Conservation (phyloP, 2,113 vertebrate species). For the Bettongia penicillata region DNA sequence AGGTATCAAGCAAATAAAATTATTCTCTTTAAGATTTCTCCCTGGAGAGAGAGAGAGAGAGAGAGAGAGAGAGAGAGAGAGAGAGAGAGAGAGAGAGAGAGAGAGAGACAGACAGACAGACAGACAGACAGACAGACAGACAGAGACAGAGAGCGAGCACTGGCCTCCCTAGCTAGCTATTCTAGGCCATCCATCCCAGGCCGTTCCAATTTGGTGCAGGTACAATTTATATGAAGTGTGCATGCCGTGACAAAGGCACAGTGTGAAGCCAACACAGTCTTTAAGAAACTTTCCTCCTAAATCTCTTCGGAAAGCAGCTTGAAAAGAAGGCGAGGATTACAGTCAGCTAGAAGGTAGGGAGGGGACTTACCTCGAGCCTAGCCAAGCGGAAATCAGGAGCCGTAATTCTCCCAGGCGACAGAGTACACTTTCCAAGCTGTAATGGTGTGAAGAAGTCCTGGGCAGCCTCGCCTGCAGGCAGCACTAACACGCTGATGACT, state of each 20-base stretch:
- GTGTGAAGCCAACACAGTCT: constrained; percentile 79
- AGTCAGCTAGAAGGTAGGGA: constrained; percentile 85
- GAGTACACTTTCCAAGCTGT: constrained; percentile 84
- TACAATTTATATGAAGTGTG: constrained; percentile 65
- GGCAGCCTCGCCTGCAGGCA: constrained; percentile 89
- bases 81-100: too few relatives aligned
- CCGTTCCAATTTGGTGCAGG: constrained; percentile 77
- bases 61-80: too few relatives aligned
- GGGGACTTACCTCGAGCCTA: constrained; percentile 87
- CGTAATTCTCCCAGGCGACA: constrained; percentile 87
- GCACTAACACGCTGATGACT: constrained; percentile 93
- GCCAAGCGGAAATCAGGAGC: constrained; percentile 87
- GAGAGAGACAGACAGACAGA: too few relatives aligned
- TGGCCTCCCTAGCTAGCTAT: constrained; percentile 59
- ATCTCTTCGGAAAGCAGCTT: constrained; percentile 82
- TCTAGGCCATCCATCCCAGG: constrained; percentile 73
- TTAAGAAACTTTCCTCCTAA: constrained; percentile 79
- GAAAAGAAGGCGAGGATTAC: constrained; percentile 86
- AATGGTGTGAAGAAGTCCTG: constrained; percentile 86
- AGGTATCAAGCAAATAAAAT: constrained; percentile 40
- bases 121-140: too few relatives aligned
- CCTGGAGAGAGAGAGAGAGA: too few relatives aligned
- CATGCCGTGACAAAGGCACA: constrained; percentile 81
- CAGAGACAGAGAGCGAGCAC: too few relatives aligned
- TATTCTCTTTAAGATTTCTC: constrained; percentile 35